Percentiles rank a stretch among this genome's conserved stretches.
phyloP scores from a whole-genome alignment of 2,888 invertebrate species.

The Patella depressa region DNA sequence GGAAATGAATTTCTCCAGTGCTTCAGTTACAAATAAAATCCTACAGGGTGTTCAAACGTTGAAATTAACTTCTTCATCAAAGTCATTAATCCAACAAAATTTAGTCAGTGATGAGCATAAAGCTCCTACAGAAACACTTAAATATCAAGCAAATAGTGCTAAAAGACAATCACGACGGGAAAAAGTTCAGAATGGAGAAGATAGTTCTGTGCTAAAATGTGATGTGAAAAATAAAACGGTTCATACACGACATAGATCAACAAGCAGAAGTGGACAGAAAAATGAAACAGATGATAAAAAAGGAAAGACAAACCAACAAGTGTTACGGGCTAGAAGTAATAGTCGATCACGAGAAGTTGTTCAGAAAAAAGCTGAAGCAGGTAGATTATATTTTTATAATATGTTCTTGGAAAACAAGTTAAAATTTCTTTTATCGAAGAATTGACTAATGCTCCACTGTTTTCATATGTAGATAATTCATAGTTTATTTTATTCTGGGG shows the following conservation, averaged over 20 bases:
- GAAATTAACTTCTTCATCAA: conserved; percentile 19
- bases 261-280: conserved; percentile 12
- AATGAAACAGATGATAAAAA: conserved; percentile 16
- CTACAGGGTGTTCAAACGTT: conserved; percentile 54
- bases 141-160: not conserved
- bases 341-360: conserved; percentile 41
- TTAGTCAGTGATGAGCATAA: conserved; percentile 13
- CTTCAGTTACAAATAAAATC: conserved; percentile 62
- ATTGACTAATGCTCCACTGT: too few species aligned
- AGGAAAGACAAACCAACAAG: conserved; percentile 12
- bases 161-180: conserved; percentile 19
- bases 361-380: conserved; percentile 44
- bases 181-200: conserved; percentile 19
- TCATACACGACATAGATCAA: not conserved
- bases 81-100: conserved; percentile 14
- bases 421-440: too few species aligned
- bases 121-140: conserved; percentile 13
- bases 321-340: conserved; percentile 18
- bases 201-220: conserved; percentile 16
- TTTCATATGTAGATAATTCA: too few species aligned
- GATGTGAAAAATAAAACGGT: not conserved
- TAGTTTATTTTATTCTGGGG: too few species aligned
- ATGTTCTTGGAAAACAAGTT: too few species aligned
- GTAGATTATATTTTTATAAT: conserved; percentile 12
- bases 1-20: conserved; percentile 58